These are phyloP conservation scores for Anabas testudineus DNA, from an alignment of 2,797 vertebrate genomes.

Conservation along the genomic window DNA sequence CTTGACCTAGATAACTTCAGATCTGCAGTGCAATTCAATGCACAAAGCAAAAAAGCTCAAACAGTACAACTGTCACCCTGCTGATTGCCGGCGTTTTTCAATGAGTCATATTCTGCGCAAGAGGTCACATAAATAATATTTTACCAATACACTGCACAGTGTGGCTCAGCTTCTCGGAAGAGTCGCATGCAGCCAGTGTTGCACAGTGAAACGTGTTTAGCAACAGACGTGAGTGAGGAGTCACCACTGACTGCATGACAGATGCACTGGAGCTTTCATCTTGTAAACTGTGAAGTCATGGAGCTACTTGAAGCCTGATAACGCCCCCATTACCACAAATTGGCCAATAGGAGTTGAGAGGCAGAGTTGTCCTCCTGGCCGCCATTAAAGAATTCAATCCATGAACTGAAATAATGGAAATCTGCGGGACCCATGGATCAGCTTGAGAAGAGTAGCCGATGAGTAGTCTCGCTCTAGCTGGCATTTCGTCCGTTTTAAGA, in stretches of 20 bases:
- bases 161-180: background rate
- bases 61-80: background rate
- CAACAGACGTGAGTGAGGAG: slow-evolving; percentile 43
- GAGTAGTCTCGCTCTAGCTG: slow-evolving; percentile 55
- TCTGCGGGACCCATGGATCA: slow-evolving; percentile 84
- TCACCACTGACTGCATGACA: slow-evolving; percentile 71
- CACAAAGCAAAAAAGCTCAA: slow-evolving; percentile 16
- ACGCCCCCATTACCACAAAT: slow-evolving; percentile 84
- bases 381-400: slow-evolving; percentile 99
- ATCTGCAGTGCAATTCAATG: slow-evolving; percentile 18
- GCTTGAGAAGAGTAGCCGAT: slow-evolving; percentile 71
- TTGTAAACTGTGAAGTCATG: slow-evolving; percentile 85
- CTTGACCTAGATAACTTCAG: slow-evolving; percentile 54
- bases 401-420: slow-evolving; percentile 95
- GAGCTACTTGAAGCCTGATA: slow-evolving; percentile 79
- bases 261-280: slow-evolving; percentile 76
- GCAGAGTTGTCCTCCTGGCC: slow-evolving; percentile 95
- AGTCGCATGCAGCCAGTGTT: slow-evolving; percentile 21
- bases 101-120: background rate
- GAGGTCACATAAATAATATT: too few species aligned
- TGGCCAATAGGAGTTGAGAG: slow-evolving; percentile 88
- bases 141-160: background rate
- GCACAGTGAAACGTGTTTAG: slow-evolving; percentile 38
- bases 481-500: slow-evolving; percentile 59
- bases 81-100: background rate